Percentiles rank a stretch among this genome's conserved stretches.
Conservation (phyloP, 2,888 invertebrate genomes). For the Malachius bipustulatus region DNA sequence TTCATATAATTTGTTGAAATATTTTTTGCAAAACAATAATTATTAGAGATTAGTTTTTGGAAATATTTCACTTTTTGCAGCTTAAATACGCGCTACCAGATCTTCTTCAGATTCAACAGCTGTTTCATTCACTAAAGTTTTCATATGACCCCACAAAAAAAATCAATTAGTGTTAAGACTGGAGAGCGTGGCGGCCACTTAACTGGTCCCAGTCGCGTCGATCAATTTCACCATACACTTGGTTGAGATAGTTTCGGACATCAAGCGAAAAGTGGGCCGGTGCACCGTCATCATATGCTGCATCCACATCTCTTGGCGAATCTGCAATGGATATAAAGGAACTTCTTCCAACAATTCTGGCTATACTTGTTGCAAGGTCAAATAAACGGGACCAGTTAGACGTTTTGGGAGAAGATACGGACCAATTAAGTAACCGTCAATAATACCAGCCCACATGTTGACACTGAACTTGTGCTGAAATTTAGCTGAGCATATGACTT, state of each 20-base stretch:
- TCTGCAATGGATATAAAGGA: too few relatives aligned
- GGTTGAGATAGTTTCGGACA: constrained; percentile 1
- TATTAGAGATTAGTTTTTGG: too few relatives aligned
- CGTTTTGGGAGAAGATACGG: neutral
- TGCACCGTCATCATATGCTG: too few relatives aligned
- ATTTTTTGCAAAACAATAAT: too few relatives aligned
- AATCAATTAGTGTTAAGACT: neutral
- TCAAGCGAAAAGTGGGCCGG: constrained; percentile 3
- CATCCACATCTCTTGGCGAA: constrained; percentile 1
- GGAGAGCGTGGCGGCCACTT: constrained; percentile 2
- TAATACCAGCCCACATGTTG: constrained; percentile 7
- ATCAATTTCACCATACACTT: neutral
- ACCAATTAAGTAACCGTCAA: constrained; percentile 6
- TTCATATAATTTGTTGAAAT: too few relatives aligned
- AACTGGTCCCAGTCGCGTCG: neutral
- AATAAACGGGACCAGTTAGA: neutral
- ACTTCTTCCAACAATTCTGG: constrained; percentile 6
- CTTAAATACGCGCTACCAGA: constrained; percentile 2
- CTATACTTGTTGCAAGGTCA: constrained; percentile 5
- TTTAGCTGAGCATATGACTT: neutral
- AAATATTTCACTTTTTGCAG: too few relatives aligned
- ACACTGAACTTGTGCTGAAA: constrained; percentile 4
- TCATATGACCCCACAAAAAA: constrained; percentile 1
- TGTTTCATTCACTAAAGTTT: constrained; percentile 1
- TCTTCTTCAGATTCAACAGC: constrained; percentile 3